A percentile compares a stretch with the other conserved stretches of the same genome.
Evolutionary conservation across 2,113 vertebrate species (phyloP).

Genomic region (Pangasianodon hypophthalmus): DNA sequence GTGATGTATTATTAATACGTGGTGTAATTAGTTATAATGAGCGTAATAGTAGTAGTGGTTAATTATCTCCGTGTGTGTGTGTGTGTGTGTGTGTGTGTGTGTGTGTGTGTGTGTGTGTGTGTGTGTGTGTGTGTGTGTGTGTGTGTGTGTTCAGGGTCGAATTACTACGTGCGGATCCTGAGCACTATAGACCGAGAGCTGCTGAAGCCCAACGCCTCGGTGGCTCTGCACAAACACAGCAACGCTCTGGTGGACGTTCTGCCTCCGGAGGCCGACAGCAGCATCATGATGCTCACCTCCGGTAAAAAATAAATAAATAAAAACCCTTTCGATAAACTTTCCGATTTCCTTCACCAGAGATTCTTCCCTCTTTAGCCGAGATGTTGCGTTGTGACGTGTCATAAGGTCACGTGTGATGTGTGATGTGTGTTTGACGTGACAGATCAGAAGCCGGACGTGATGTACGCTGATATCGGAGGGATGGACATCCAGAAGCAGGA

Average conservation of each 20-base stretch:
- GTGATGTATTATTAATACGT: neutral
- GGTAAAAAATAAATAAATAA: slow-evolving; percentile 64
- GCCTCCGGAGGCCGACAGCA: slow-evolving; percentile 93
- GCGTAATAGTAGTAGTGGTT: no score
- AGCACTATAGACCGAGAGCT: slow-evolving; percentile 95
- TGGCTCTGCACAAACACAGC: slow-evolving; percentile 95
- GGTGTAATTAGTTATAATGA: neutral
- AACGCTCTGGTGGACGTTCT: slow-evolving; percentile 93
- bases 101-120: neutral
- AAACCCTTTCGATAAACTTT: neutral
- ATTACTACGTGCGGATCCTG: slow-evolving; percentile 93
- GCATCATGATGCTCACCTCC: slow-evolving; percentile 97
- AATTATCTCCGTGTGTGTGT: neutral
- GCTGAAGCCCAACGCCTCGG: slow-evolving; percentile 92
- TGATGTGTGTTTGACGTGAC: slow-evolving; percentile 15
- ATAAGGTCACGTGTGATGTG: neutral
- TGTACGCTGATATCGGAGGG: slow-evolving; percentile 92
- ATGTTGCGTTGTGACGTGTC: neutral
- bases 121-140: neutral
- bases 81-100: neutral
- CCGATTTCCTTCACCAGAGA: neutral
- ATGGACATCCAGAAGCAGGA: slow-evolving; percentile 99
- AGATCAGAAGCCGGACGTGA: slow-evolving; percentile 96
- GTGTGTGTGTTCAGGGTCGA: slow-evolving; percentile 77
- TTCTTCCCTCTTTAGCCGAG: neutral